Percentiles rank a stretch among this genome's conserved stretches.
Evolutionary conservation across 2,888 invertebrate genomes (phyloP).

Genomic region (Microdon myrmicae): DNA sequence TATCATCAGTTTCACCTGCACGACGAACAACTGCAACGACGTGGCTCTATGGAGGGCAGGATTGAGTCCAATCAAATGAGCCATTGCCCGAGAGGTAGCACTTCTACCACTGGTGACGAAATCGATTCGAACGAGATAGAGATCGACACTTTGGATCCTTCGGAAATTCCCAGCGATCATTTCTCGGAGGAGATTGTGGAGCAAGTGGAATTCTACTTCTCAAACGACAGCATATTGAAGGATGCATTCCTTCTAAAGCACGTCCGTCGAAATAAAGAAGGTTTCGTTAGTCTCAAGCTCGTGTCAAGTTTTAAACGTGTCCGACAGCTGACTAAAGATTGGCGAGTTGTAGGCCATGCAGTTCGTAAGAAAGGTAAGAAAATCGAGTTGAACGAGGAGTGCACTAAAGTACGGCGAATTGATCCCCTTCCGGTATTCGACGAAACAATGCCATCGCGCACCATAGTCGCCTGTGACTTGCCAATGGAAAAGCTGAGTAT

Average conservation of each 20-base stretch:
- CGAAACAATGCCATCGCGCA: slow-evolving; percentile 91
- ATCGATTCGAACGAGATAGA: slow-evolving; percentile 56
- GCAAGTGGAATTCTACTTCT: slow-evolving; percentile 96
- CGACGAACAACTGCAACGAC: slow-evolving; percentile 57
- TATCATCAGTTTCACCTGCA: slow-evolving; percentile 57
- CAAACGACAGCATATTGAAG: slow-evolving; percentile 93
- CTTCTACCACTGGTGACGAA: slow-evolving; percentile 31
- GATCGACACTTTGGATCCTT: slow-evolving; percentile 62
- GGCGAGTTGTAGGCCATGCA: slow-evolving; percentile 90
- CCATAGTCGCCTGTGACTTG: slow-evolving; percentile 87
- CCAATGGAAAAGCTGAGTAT: slow-evolving; percentile 87
- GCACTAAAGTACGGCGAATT: slow-evolving; percentile 87
- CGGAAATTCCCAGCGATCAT: slow-evolving; percentile 76
- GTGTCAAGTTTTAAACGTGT: slow-evolving; percentile 96
- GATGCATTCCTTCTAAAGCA: slow-evolving; percentile 96
- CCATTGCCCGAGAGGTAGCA: slow-evolving; percentile 22
- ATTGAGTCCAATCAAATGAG: slow-evolving; percentile 29
- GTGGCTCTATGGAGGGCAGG: slow-evolving; percentile 36
- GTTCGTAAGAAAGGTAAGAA: slow-evolving; percentile 79
- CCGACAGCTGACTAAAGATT: slow-evolving; percentile 92
- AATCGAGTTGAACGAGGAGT: slow-evolving; percentile 88
- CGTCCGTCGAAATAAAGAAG: slow-evolving; percentile 93
- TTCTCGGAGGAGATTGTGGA: slow-evolving; percentile 81
- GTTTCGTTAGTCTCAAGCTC: slow-evolving; percentile 92
- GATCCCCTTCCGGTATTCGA: slow-evolving; percentile 89